Conservation (phyloP, 2,888 invertebrate species). For the Serripes groenlandicus region DNA sequence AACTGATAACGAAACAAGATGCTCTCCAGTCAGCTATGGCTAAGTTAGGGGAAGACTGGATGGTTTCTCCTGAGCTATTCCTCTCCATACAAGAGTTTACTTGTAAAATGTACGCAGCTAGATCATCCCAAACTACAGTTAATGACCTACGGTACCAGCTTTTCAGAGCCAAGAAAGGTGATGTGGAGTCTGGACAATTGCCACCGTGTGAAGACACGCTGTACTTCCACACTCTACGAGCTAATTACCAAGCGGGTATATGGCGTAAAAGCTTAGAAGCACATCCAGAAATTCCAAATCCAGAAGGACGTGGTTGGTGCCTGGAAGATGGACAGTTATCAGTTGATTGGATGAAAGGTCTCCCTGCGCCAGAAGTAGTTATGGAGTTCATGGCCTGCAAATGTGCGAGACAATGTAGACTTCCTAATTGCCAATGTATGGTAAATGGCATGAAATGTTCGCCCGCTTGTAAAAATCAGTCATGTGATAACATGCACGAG, state of each 20-base stretch:
- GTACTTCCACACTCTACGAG: conserved; percentile 32
- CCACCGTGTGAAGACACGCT: conserved; percentile 51
- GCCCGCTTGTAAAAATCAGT: too few relatives aligned
- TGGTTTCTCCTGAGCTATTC: conserved; percentile 38
- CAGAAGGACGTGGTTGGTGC: neutral
- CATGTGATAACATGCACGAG: too few relatives aligned
- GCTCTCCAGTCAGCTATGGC: conserved; percentile 2
- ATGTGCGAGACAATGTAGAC: too few relatives aligned
- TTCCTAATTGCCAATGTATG: too few relatives aligned
- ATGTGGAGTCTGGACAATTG: conserved; percentile 39
- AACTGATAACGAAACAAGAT: neutral
- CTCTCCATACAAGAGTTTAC: conserved; percentile 43
- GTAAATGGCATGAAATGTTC: too few relatives aligned
- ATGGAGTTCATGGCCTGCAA: too few relatives aligned
- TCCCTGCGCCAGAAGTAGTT: too few relatives aligned
- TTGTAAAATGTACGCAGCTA: conserved; percentile 44
- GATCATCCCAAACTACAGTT: conserved; percentile 16
- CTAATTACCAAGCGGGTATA: conserved; percentile 67
- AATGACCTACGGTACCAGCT: conserved; percentile 55
- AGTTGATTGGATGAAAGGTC: conserved; percentile 37
- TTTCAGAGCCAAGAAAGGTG: conserved; percentile 49
- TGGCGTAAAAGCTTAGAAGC: conserved; percentile 43
- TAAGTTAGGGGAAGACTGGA: conserved; percentile 41
- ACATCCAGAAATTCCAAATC: neutral
- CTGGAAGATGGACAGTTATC: neutral